Conservation (phyloP, 2,797 vertebrate species). For the Esox masquinongy region DNA sequence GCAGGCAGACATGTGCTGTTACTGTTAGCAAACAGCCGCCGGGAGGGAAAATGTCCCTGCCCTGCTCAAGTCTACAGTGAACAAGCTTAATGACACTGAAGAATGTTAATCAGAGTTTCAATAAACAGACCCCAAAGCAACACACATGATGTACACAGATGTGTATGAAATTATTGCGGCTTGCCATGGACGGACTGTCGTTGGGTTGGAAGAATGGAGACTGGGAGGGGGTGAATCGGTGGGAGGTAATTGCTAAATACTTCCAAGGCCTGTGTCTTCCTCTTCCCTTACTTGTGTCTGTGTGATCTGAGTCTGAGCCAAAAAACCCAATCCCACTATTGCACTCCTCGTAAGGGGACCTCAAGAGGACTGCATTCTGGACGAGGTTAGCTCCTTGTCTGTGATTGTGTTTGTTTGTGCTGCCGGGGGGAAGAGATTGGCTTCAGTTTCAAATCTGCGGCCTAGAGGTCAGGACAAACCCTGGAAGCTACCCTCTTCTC, state of each 20-base stretch:
- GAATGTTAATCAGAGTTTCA: constrained; percentile 78
- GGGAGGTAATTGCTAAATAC: constrained; percentile 65
- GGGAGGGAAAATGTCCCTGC: constrained; percentile 60
- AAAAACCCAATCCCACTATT: constrained; percentile 48
- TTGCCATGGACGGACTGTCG: constrained; percentile 16
- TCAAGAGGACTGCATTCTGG: constrained; percentile 66
- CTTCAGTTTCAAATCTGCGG: constrained; percentile 63
- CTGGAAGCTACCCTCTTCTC: constrained; percentile 38
- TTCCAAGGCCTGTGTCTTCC: constrained; percentile 55
- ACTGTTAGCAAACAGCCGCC: constrained; percentile 48
- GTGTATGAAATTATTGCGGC: constrained; percentile 64
- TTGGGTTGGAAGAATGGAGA: neutral
- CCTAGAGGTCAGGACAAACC: constrained; percentile 47
- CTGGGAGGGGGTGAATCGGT: constrained; percentile 42
- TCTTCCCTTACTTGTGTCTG: constrained; percentile 6
- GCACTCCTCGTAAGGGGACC: constrained; percentile 54
- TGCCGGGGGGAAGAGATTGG: constrained; percentile 48
- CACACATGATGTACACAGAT: constrained; percentile 68
- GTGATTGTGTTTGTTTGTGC: constrained; percentile 75
- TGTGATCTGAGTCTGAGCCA: constrained; percentile 45
- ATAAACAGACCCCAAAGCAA: constrained; percentile 64
- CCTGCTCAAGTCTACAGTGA: constrained; percentile 44
- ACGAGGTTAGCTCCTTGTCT: constrained; percentile 52
- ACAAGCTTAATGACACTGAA: constrained; percentile 68
- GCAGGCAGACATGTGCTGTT: constrained; percentile 60